These are phyloP conservation scores for Mixornis gularis DNA, from an alignment of 2,113 vertebrate species.

Conservation along the genomic window DNA sequence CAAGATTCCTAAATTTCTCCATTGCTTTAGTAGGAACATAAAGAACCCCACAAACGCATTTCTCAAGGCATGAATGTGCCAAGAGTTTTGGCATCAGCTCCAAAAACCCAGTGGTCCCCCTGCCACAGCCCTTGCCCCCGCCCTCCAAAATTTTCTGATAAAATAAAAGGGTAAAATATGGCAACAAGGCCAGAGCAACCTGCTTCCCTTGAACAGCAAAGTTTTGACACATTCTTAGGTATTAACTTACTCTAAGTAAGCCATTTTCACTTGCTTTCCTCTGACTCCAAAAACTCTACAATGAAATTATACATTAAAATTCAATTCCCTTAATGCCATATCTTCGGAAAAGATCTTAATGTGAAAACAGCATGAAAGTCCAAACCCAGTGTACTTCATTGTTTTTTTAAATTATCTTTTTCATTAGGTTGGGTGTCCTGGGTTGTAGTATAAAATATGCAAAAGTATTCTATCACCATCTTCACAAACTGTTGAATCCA, in stretches of 20 bases:
- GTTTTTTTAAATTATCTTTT: not conserved
- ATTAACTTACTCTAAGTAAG: not conserved
- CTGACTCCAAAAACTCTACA: not conserved
- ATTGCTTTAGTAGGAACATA: not conserved
- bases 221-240: not conserved
- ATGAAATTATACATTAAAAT: slow-evolving; percentile 2
- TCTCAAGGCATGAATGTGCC: not conserved
- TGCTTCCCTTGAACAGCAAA: not conserved
- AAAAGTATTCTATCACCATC: too few relatives aligned
- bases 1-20: not conserved
- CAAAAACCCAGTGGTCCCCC: not conserved
- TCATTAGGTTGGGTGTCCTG: not conserved
- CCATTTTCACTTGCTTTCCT: not conserved
- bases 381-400: not conserved
- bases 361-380: not conserved
- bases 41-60: not conserved
- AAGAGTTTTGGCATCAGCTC: not conserved
- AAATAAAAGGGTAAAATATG: not conserved
- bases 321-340: not conserved
- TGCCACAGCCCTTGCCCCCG: not conserved
- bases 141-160: not conserved
- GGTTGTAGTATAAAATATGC: too few relatives aligned
- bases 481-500: too few relatives aligned
- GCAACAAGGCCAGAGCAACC: not conserved
- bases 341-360: slow-evolving; percentile 7